Evolutionary conservation across 2,888 invertebrate genomes (phyloP).

Genomic region (Cantharis lateralis): DNA sequence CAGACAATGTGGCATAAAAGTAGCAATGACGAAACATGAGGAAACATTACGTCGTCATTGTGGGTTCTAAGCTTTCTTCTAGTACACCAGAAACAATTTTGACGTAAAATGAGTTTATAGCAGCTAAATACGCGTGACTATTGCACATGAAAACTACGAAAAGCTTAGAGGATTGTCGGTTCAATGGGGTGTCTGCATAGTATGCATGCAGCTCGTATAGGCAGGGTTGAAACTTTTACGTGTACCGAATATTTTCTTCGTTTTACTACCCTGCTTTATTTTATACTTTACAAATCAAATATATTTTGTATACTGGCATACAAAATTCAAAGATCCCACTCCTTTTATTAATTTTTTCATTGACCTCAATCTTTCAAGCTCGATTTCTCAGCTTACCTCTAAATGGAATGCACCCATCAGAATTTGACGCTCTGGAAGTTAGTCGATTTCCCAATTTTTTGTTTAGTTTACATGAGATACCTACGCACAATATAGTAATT

Average conservation of each 20-base stretch:
- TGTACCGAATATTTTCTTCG: slow-evolving; percentile 41
- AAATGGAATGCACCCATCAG: neutral
- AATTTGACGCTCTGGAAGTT: neutral
- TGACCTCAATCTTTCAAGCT: neutral
- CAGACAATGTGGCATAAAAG: slow-evolving; percentile 35
- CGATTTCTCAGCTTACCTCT: neutral
- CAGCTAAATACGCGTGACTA: slow-evolving; percentile 8
- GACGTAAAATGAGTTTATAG: slow-evolving; percentile 13
- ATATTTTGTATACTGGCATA: neutral
- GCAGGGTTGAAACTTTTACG: slow-evolving; percentile 45
- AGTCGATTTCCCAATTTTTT: neutral
- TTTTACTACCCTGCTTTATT: slow-evolving; percentile 10
- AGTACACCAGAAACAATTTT: slow-evolving; percentile 14
- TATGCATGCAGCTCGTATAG: slow-evolving; percentile 39
- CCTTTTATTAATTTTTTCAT: neutral
- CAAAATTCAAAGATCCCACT: neutral
- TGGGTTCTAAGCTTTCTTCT: slow-evolving; percentile 19
- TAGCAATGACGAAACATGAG: slow-evolving; percentile 36
- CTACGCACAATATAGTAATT: neutral
- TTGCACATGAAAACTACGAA: slow-evolving; percentile 22
- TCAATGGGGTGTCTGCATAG: slow-evolving; percentile 44
- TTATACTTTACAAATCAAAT: slow-evolving; percentile 17
- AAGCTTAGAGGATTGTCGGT: slow-evolving; percentile 47
- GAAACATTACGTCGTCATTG: slow-evolving; percentile 31
- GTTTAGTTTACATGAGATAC: neutral